Evolutionary conservation across 2,797 vertebrate species (phyloP).

Genomic region (Sciurus vulgaris): DNA sequence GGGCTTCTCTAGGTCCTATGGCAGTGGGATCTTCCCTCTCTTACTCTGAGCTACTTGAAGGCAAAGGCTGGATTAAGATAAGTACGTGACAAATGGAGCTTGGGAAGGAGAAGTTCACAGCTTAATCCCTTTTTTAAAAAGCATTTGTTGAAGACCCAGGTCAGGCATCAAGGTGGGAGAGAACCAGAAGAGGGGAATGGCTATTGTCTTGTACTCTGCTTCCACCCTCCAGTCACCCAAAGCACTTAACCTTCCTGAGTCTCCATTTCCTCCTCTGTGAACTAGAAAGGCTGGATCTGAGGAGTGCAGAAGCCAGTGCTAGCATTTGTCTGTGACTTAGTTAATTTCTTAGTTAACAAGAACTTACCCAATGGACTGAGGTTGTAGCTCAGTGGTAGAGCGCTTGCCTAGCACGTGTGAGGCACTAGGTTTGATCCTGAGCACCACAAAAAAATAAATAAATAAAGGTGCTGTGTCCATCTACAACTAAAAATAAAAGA

Average conservation of each 20-base stretch:
- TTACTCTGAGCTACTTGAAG: not conserved
- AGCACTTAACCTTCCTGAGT: not conserved
- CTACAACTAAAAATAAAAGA: not conserved
- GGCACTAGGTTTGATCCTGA: no score
- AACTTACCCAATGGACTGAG: not conserved
- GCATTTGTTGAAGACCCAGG: not conserved
- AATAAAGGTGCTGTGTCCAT: no score
- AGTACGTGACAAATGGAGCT: not conserved
- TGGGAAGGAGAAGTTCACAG: not conserved
- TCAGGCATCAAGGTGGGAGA: not conserved
- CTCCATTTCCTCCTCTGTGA: not conserved
- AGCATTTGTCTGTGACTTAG: not conserved
- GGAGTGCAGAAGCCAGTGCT: not conserved
- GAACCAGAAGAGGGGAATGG: not conserved
- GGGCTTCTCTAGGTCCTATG: not conserved
- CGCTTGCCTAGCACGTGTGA: no score
- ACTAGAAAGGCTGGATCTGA: not conserved
- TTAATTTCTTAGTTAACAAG: conserved; percentile 16
- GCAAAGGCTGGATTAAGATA: not conserved
- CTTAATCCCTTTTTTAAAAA: not conserved
- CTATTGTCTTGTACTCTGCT: not conserved
- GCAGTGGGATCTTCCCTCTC: not conserved
- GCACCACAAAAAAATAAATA: no score
- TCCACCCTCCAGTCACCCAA: not conserved
- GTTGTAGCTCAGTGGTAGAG: no score